phyloP scores from a whole-genome alignment of 1,140 invertebrate species.

The Euura lappo region DNA sequence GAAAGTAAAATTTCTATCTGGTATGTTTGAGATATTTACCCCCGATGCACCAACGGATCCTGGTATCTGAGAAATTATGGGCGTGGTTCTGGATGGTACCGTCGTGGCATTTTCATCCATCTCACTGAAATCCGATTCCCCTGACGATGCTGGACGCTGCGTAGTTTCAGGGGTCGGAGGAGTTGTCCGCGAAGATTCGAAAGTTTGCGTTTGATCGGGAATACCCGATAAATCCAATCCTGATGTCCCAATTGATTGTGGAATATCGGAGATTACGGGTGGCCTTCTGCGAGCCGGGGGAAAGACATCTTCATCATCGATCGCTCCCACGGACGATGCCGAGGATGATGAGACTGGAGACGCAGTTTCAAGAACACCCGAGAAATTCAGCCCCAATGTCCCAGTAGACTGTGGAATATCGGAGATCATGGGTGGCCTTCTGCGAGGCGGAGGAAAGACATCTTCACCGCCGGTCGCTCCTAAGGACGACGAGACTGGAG shows the following conservation, averaged over 20 bases:
- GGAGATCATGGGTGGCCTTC: not conserved
- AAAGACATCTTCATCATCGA: too few relatives aligned
- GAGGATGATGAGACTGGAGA: too few relatives aligned
- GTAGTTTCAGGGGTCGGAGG: not conserved
- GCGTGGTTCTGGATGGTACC: not conserved
- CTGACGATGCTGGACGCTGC: not conserved
- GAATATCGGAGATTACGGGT: not conserved
- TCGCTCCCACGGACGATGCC: too few relatives aligned
- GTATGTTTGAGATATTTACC: not conserved
- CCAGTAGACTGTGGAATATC: not conserved
- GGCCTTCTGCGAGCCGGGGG: not conserved
- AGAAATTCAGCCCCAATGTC: not conserved
- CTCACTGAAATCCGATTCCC: not conserved
- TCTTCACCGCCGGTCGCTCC: too few relatives aligned
- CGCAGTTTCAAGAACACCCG: not conserved
- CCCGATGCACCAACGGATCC: not conserved
- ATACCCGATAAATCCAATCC: not conserved
- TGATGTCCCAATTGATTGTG: not conserved
- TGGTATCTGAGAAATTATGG: not conserved
- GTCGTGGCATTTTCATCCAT: not conserved
- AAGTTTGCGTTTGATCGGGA: not conserved
- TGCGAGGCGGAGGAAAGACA: not conserved
- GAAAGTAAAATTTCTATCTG: not conserved
- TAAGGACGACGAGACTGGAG: too few relatives aligned
- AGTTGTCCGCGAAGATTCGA: not conserved